Evolutionary conservation across 1,140 invertebrate species (phyloP).

Genomic region (Trachelipus rathkii): DNA sequence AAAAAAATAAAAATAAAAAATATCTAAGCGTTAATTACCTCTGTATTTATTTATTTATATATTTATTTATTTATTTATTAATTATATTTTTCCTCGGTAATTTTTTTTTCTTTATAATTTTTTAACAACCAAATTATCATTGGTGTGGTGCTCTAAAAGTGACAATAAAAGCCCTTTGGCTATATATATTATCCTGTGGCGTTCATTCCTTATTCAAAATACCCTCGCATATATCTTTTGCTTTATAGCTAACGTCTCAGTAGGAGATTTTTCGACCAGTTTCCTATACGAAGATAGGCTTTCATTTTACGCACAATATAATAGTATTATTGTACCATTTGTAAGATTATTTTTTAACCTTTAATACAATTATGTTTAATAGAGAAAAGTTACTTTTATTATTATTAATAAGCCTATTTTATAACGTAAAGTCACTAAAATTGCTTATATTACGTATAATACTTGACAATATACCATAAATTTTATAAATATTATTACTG

Average conservation of each 20-base stretch:
- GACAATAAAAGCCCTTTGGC: not conserved
- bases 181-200: not conserved
- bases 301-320: not conserved
- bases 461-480: too few species aligned
- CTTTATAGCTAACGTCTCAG: not conserved
- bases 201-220: not conserved
- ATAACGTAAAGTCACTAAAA: not conserved
- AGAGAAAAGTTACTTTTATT: not conserved
- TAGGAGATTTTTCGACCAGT: not conserved
- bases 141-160: not conserved
- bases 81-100: too few species aligned
- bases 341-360: not conserved
- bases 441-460: too few species aligned
- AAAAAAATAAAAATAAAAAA: constrained; percentile 2
- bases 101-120: too few species aligned
- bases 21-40: not conserved
- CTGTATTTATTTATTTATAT: not conserved
- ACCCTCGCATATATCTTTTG: not conserved
- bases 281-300: not conserved
- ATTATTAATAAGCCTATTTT: not conserved
- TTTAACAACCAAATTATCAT: not conserved
- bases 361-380: not conserved
- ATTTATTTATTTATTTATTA: not conserved
- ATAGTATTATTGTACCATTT: not conserved
- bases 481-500: too few species aligned